Conservation (phyloP, 2,888 invertebrate species). For the Lochmaea crataegi region DNA sequence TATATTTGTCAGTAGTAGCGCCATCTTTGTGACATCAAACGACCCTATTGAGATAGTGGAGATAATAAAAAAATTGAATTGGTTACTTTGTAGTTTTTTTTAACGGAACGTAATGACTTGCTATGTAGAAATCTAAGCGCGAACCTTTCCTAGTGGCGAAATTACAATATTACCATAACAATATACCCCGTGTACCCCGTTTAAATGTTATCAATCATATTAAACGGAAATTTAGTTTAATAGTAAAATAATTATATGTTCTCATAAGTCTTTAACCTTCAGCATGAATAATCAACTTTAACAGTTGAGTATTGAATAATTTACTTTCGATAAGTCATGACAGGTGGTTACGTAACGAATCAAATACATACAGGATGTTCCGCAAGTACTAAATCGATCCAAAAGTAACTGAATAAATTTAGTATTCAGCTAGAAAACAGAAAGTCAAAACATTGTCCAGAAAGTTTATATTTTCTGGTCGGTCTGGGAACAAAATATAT, state of each 20-base stretch:
- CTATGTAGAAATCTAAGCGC: background rate
- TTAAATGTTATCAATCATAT: constrained; percentile 1
- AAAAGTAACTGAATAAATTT: no score
- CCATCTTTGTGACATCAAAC: no score
- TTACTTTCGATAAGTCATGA: constrained; percentile 5
- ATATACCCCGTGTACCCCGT: background rate
- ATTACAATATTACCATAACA: constrained; percentile 2
- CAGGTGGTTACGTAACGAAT: constrained; percentile 3
- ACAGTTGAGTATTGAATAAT: background rate
- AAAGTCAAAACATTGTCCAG: no score
- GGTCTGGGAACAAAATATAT: no score
- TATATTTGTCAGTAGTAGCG: no score
- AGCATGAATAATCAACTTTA: constrained; percentile 1
- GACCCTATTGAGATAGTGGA: no score
- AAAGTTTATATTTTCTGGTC: no score
- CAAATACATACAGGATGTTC: background rate
- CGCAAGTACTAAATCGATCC: background rate
- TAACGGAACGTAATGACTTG: background rate
- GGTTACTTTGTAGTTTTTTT: no score
- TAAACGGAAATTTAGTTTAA: background rate
- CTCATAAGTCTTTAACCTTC: constrained; percentile 5
- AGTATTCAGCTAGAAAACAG: no score
- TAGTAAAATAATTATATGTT: background rate
- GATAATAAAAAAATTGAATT: no score
- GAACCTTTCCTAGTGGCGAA: background rate